A percentile compares a stretch with the other conserved stretches of the same genome.
These are phyloP conservation scores for Festucalex cinctus DNA, from an alignment of 2,113 vertebrate species.

Conservation along the genomic window DNA sequence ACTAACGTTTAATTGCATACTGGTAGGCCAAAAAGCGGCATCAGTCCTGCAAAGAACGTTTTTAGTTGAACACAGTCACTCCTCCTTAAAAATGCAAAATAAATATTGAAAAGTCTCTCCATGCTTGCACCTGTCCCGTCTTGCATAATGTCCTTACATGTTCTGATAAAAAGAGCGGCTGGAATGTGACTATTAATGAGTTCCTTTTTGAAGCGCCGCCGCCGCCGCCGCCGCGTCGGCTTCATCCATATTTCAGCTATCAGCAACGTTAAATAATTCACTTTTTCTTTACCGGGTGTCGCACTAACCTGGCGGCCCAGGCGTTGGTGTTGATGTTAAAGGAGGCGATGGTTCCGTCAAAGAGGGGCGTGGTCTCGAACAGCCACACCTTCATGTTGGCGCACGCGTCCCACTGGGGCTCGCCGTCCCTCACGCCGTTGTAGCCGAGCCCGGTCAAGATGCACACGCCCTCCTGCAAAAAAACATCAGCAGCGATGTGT, in stretches of 20 bases:
- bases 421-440: conserved; percentile 74
- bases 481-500: conserved; percentile 9
- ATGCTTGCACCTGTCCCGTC: no score
- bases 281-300: conserved; percentile 11
- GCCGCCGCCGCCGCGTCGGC: not conserved
- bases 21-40: no score
- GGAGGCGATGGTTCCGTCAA: conserved; percentile 88
- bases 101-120: no score
- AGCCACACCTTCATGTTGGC: conserved; percentile 95
- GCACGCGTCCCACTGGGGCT: conserved; percentile 85
- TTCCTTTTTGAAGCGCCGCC: not conserved
- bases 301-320: conserved; percentile 90
- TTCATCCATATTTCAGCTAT: conserved; percentile 6
- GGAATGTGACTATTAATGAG: not conserved
- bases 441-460: conserved; percentile 89
- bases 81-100: no score
- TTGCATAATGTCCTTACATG: no score
- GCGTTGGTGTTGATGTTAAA: conserved; percentile 98
- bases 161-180: no score
- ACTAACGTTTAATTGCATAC: no score
- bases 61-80: no score
- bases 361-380: conserved; percentile 91
- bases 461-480: conserved; percentile 91
- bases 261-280: conserved; percentile 39
- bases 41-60: no score